Evolutionary conservation across 2,797 vertebrate species (phyloP).

Genomic region (Mus minutoides): DNA sequence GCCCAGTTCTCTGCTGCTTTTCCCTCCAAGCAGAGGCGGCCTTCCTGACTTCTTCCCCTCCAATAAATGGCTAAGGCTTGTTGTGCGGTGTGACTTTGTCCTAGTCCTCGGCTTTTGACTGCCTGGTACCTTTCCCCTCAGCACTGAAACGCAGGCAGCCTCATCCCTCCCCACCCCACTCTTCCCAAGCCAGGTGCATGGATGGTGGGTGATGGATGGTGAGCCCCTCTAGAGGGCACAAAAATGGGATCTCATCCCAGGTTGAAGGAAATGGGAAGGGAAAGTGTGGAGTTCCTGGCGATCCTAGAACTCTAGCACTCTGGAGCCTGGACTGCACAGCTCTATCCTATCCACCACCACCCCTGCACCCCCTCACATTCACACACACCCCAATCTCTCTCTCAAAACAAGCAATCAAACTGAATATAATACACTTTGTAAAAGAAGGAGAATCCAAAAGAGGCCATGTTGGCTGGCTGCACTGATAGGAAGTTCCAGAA

Average conservation of each 20-base stretch:
- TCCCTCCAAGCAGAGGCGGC: not conserved
- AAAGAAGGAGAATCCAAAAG: not conserved
- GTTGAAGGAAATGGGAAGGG: not conserved
- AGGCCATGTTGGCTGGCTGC: not conserved
- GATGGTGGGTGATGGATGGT: not conserved
- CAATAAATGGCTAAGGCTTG: not conserved
- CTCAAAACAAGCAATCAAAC: not conserved
- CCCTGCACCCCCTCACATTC: not conserved
- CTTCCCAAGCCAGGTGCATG: accelerated
- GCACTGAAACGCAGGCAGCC: not conserved
- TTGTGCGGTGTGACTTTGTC: not conserved
- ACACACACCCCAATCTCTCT: too few relatives aligned
- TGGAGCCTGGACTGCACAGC: not conserved
- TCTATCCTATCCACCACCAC: not conserved
- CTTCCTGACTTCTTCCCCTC: not conserved
- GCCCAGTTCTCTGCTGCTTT: not conserved
- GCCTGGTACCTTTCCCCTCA: not conserved
- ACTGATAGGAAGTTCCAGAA: not conserved
- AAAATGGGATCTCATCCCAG: not conserved
- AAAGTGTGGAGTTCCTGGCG: not conserved
- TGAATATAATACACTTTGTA: not conserved
- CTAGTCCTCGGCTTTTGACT: not conserved
- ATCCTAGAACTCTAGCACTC: not conserved
- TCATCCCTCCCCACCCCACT: accelerated
- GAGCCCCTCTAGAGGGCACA: not conserved